A percentile compares a stretch with the other conserved stretches of the same genome.
Evolutionary conservation across 2,797 vertebrate genomes (phyloP).

Genomic region (Sebastolobus altivelis): DNA sequence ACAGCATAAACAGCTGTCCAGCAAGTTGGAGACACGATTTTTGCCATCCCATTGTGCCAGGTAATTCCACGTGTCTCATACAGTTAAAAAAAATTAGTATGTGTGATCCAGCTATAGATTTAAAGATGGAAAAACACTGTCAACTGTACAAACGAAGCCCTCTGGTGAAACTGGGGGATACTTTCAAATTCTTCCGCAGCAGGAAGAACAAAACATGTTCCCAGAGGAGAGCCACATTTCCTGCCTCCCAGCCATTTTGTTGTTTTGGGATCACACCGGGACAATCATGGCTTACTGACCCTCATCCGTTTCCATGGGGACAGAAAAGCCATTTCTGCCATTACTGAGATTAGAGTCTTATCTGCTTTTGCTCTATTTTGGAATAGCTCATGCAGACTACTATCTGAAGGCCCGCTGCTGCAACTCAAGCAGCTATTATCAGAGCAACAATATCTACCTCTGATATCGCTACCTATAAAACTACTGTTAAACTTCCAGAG

Average conservation of each 20-base stretch:
- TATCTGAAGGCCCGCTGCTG: conserved; percentile 44
- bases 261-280: conserved; percentile 50
- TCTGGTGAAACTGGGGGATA: background rate
- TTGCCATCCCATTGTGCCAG: conserved; percentile 12
- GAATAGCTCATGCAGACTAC: conserved; percentile 61
- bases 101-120: conserved; percentile 15
- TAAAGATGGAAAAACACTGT: conserved; percentile 16
- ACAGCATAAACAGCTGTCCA: conserved; percentile 28
- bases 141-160: background rate
- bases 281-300: conserved; percentile 71
- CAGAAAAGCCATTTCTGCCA: conserved; percentile 74
- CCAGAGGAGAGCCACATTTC: conserved; percentile 13
- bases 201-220: background rate
- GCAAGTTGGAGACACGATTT: background rate
- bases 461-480: conserved; percentile 27
- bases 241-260: conserved; percentile 36
- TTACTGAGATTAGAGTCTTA: conserved; percentile 80
- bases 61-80: conserved; percentile 19
- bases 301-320: conserved; percentile 78
- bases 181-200: conserved; percentile 1
- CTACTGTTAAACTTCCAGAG: conserved; percentile 31
- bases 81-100: conserved; percentile 1
- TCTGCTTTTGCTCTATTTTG: conserved; percentile 77
- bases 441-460: conserved; percentile 41
- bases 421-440: conserved; percentile 49